Percentiles rank a stretch among this genome's conserved stretches.
Conservation (phyloP, 2,797 vertebrate genomes). For the Ceryle rudis region DNA sequence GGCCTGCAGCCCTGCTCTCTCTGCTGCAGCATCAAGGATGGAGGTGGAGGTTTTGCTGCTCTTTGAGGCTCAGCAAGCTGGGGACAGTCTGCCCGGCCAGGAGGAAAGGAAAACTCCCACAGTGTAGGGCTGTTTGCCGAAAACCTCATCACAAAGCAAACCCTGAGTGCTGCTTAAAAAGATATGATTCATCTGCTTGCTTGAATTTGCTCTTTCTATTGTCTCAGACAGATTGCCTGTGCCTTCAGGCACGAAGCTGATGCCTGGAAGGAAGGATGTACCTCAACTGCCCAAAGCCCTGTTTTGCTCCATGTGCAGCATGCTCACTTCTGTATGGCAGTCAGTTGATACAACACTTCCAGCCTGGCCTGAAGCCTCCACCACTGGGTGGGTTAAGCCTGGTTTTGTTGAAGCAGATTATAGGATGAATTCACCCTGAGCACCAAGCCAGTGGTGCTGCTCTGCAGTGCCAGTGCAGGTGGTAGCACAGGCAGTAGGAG, state of each 20-base stretch:
- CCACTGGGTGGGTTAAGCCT: fast-evolving
- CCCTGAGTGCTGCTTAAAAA: background rate
- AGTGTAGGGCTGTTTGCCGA: background rate
- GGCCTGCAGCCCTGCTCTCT: background rate
- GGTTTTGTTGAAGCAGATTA: background rate
- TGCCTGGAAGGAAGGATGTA: background rate
- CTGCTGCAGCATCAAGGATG: fast-evolving
- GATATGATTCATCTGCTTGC: background rate
- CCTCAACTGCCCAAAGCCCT: background rate
- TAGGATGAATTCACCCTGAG: background rate
- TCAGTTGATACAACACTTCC: background rate
- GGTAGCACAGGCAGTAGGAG: background rate
- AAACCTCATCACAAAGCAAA: background rate
- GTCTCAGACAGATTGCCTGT: background rate
- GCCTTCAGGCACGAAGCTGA: background rate
- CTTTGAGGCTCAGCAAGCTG: background rate
- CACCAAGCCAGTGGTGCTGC: background rate
- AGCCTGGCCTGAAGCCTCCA: background rate
- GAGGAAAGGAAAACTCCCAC: background rate
- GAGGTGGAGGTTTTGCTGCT: background rate
- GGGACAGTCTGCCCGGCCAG: background rate
- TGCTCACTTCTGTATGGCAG: fast-evolving
- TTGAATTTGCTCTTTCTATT: background rate
- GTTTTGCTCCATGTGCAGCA: fast-evolving
- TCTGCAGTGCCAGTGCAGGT: background rate